These are phyloP conservation scores for Hypercompe scribonia DNA, from an alignment of 2,888 invertebrate genomes.

Conservation along the genomic window DNA sequence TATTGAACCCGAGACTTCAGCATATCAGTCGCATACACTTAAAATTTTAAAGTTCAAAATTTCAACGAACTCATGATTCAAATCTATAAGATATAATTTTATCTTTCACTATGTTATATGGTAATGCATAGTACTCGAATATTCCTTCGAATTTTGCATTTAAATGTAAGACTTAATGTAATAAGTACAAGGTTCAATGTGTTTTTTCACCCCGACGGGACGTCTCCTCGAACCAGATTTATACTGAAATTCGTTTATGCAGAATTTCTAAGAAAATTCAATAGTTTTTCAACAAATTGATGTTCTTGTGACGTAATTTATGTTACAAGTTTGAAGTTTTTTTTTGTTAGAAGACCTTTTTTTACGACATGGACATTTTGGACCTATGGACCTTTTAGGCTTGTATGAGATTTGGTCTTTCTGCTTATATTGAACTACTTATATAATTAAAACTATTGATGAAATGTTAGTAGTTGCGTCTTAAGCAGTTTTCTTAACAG, in stretches of 20 bases:
- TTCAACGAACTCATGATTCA: background rate
- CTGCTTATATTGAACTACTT: background rate
- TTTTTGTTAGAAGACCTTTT: constrained; percentile 3
- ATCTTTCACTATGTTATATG: constrained; percentile 23
- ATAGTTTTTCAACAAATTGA: constrained; percentile 19
- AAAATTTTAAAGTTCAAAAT: background rate
- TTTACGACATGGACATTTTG: background rate
- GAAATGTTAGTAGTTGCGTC: too few species aligned
- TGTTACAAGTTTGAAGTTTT: background rate
- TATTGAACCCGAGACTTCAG: too few species aligned
- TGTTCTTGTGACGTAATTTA: constrained; percentile 20
- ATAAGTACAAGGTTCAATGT: constrained; percentile 41
- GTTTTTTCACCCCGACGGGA: constrained; percentile 35
- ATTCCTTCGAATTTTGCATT: constrained; percentile 35
- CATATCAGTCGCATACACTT: background rate
- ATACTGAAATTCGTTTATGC: constrained; percentile 27
- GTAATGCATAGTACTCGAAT: constrained; percentile 19
- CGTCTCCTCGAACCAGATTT: constrained; percentile 24
- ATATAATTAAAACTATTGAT: too few species aligned
- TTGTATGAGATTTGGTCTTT: background rate
- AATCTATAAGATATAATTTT: constrained; percentile 12
- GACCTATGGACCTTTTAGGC: background rate
- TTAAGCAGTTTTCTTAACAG: background rate
- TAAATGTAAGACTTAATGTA: constrained; percentile 31
- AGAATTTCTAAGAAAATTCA: constrained; percentile 18